A percentile compares a stretch with the other conserved stretches of the same genome.
Conservation (phyloP, 2,797 vertebrate genomes). For the Phalanger gymnotis region DNA sequence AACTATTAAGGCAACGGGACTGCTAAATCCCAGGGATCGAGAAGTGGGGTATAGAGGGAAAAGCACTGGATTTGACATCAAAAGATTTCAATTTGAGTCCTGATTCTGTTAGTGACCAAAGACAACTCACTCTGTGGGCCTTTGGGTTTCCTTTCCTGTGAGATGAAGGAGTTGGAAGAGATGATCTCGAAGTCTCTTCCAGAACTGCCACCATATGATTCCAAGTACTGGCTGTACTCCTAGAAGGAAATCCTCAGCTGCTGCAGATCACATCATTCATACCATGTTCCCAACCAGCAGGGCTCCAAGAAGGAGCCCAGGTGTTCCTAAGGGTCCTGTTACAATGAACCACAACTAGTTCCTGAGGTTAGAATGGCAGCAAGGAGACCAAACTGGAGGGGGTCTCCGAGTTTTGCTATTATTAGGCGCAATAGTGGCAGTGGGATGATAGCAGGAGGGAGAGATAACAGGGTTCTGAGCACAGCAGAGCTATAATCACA, state of each 20-base stretch:
- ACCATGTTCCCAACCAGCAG: neutral
- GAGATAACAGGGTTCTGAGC: neutral
- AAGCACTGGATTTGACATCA: neutral
- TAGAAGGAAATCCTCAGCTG: neutral
- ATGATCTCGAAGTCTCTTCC: neutral
- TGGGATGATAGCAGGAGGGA: neutral
- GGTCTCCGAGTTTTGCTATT: neutral
- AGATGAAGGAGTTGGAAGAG: neutral
- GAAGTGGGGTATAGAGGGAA: neutral
- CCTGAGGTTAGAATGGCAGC: neutral
- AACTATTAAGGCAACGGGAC: neutral
- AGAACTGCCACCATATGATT: neutral
- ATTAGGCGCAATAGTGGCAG: neutral
- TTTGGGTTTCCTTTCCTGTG: neutral
- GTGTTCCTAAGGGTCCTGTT: neutral
- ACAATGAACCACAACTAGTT: neutral
- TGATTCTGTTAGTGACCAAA: neutral
- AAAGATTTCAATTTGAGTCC: neutral
- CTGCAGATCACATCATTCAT: neutral
- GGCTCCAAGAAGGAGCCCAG: neutral
- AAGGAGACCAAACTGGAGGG: neutral
- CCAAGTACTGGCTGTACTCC: too few species aligned
- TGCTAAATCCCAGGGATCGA: neutral
- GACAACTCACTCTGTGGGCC: neutral
- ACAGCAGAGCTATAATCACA: neutral